These are phyloP conservation scores for Dasyornis broadbenti DNA, from an alignment of 2,113 vertebrate genomes.

Conservation along the genomic window DNA sequence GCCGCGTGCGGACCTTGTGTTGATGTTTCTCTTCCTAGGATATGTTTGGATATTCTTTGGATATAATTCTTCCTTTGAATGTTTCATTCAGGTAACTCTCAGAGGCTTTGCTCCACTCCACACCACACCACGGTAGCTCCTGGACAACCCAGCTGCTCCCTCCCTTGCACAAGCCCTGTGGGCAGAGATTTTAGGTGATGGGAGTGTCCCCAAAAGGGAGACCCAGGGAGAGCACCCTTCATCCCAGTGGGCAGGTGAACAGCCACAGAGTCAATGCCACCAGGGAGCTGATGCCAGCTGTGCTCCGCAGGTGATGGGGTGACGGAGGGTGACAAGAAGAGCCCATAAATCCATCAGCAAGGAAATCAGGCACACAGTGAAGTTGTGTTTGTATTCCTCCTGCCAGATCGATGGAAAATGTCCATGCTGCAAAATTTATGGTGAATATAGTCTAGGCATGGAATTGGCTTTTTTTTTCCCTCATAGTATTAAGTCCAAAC, in stretches of 20 bases:
- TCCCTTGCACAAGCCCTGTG: background rate
- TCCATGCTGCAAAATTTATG: background rate
- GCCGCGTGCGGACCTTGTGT: background rate
- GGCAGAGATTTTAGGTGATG: background rate
- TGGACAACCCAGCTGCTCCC: background rate
- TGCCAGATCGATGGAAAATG: background rate
- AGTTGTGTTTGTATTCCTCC: fast-evolving
- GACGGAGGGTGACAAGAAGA: background rate
- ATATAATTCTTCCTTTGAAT: fast-evolving
- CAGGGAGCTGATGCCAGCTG: background rate
- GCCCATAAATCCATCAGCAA: background rate
- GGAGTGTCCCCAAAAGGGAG: background rate
- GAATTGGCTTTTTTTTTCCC: background rate
- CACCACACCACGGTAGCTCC: fast-evolving
- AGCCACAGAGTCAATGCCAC: background rate
- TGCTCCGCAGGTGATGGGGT: fast-evolving
- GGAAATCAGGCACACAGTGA: background rate
- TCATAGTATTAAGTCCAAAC: fast-evolving
- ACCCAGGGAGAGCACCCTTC: background rate
- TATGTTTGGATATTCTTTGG: background rate
- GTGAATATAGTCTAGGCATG: background rate
- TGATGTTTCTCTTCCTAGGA: background rate
- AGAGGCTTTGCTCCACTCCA: background rate
- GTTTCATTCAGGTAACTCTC: background rate
- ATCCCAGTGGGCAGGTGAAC: no score